Percentiles rank a stretch among this genome's conserved stretches.
Conservation (phyloP, 2,888 invertebrate genomes). For the Sarcophaga subvicina region DNA sequence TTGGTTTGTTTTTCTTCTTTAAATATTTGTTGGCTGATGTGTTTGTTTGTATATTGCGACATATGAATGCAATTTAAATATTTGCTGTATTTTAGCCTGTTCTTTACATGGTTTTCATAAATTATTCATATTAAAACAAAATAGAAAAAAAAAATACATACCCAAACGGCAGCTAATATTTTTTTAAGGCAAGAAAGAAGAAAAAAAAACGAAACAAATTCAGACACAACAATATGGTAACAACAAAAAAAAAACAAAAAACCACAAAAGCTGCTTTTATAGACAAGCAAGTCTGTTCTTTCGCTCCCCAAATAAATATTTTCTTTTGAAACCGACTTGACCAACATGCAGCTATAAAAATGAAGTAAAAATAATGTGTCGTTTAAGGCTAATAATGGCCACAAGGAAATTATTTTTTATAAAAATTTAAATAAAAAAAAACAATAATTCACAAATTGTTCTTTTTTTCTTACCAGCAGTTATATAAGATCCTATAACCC, state of each 20-base stretch:
- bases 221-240: conserved; percentile 34
- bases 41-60: conserved; percentile 52
- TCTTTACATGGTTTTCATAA: conserved; percentile 68
- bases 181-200: not conserved
- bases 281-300: not conserved
- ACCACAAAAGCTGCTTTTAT: not conserved
- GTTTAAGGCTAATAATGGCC: conserved; percentile 39
- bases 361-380: conserved; percentile 14
- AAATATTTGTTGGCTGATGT: not conserved
- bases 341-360: not conserved
- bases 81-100: conserved; percentile 58
- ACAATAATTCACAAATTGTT: not conserved
- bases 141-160: not conserved
- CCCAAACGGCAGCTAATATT: conserved; percentile 46
- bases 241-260: not conserved
- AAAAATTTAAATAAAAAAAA: not conserved
- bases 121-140: conserved; percentile 63
- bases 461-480: not conserved
- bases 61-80: conserved; percentile 68
- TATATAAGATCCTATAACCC: conserved; percentile 34
- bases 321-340: not conserved
- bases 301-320: not conserved
- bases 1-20: conserved; percentile 14
- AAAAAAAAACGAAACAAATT: conserved; percentile 8
- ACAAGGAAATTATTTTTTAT: not conserved